A percentile compares a stretch with the other conserved stretches of the same genome.
Evolutionary conservation across 53 echinoderm and acorn worm genomes (phyloP).

Genomic region (Astropecten irregularis): DNA sequence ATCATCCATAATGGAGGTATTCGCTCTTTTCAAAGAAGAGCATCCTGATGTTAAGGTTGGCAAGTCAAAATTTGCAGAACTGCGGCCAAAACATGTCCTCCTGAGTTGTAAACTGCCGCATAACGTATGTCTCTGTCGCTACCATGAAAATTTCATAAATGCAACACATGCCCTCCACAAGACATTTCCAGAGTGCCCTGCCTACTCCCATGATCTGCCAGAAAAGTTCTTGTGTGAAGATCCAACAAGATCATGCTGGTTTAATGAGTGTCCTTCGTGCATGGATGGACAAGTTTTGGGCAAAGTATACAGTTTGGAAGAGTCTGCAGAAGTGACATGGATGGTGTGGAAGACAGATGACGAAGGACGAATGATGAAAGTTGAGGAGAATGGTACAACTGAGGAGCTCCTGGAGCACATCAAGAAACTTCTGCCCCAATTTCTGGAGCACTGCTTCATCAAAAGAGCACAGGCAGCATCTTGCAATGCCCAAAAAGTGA

Average conservation of each 20-base stretch:
- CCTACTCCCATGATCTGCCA: conserved; percentile 30
- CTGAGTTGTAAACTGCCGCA: conserved; percentile 60
- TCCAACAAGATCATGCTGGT: conserved; percentile 7
- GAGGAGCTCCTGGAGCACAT: conserved; percentile 58
- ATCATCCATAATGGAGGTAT: conserved; percentile 46
- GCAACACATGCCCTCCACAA: conserved; percentile 52
- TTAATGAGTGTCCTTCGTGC: conserved; percentile 33
- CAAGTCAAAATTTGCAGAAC: conserved; percentile 29
- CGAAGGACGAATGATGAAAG: conserved; percentile 50
- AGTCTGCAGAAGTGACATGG: neutral
- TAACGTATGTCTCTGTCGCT: conserved; percentile 59
- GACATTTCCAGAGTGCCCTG: conserved; percentile 1
- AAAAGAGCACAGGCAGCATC: conserved; percentile 51
- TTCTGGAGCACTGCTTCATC: conserved; percentile 57
- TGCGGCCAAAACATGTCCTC: conserved; percentile 56
- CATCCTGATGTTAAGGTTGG: too few species aligned
- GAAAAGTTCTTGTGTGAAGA: neutral
- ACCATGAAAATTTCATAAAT: conserved; percentile 57
- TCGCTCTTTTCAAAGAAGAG: conserved; percentile 7
- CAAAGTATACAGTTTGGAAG: neutral
- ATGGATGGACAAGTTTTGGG: neutral
- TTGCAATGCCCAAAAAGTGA: neutral
- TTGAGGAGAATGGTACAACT: conserved; percentile 46
- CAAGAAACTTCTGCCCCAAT: conserved; percentile 36
- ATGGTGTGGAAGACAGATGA: conserved; percentile 50